Base-by-base conservation (phyloP, 2,888 invertebrate species). In the Cantharis rufa region DNA sequence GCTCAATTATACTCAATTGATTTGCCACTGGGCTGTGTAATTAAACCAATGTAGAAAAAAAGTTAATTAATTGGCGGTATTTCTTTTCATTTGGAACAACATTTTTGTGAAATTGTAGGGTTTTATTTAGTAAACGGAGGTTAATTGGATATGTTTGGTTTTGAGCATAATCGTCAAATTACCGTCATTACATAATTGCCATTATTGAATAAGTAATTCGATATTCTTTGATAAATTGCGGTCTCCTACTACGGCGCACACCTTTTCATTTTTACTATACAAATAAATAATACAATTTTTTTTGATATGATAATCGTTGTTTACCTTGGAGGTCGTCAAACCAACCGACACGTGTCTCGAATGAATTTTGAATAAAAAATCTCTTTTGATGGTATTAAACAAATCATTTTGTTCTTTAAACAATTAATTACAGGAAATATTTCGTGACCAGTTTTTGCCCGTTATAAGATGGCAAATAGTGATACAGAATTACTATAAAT, bases 401-500 rank as follows among this genome's bases (percentile, higher is more conserved):
- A 32, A 32, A 32, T 32, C 32, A 32, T 32, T 32, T n/a, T 13
- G 32, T 13, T 32, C 13, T 66, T n/a, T 66, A 66, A 64, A 66
- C 16, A 66, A 66, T 66, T 66, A 66, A 66, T 66, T 66, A 66
- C 64, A 21, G 24, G n/a, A 66, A 66, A 66, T 66, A 66, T 66
- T 21, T 13, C 64, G n/a, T 66, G 64, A 24, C 21, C 24, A n/a
- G 64, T 21, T 66, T 66, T 66, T 66, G 24, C n/a, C 64, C 64
- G 21, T 66, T 66, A 66, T 24, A 66, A 66, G 48, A 48, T 48
- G 5, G n/a, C 48, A n/a, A 48, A 48, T 48, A 48, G 48, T 48
- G 48, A 48, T 48, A 48, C n/a, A n/a, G 48, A 48, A 48, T n/a
- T 48, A 48, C 48, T n/a, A 48, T 48, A 48, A 48, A 48, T 48